phyloP scores from a whole-genome alignment of 2,797 vertebrate genomes.

The Pogoniulus pusillus region DNA sequence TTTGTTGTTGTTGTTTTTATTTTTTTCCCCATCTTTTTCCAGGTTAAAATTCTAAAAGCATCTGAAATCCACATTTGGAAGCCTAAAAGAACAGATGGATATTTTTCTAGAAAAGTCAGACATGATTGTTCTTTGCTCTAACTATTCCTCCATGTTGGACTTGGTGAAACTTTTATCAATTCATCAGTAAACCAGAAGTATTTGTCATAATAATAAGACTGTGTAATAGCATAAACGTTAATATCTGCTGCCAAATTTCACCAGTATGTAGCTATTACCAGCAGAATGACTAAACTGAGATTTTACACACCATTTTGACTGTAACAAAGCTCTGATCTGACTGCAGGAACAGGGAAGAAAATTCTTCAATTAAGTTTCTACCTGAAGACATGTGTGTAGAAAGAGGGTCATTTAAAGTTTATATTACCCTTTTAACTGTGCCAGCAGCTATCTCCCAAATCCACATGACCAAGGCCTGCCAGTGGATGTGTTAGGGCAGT shows the following conservation, averaged over 20 bases:
- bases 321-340: neutral
- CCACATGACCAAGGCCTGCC: neutral
- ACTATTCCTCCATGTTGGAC: accelerated
- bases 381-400: neutral
- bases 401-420: neutral
- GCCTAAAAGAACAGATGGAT: neutral
- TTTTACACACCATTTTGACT: neutral
- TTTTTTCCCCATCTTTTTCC: too few relatives aligned
- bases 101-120: neutral
- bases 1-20: too few relatives aligned
- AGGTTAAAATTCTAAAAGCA: neutral
- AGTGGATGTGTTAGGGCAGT: neutral
- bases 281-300: neutral
- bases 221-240: neutral
- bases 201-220: neutral
- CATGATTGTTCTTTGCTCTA: neutral
- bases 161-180: neutral
- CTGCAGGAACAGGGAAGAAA: neutral
- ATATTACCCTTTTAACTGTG: neutral
- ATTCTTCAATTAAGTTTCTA: neutral
- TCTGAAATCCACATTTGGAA: neutral
- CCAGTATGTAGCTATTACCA: neutral
- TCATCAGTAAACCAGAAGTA: neutral
- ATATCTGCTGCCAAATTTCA: neutral
- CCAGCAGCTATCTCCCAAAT: neutral